Percentiles rank a stretch among this genome's conserved stretches.
Evolutionary conservation across 2,888 invertebrate genomes (phyloP).

Genomic region (Folsomia candida): DNA sequence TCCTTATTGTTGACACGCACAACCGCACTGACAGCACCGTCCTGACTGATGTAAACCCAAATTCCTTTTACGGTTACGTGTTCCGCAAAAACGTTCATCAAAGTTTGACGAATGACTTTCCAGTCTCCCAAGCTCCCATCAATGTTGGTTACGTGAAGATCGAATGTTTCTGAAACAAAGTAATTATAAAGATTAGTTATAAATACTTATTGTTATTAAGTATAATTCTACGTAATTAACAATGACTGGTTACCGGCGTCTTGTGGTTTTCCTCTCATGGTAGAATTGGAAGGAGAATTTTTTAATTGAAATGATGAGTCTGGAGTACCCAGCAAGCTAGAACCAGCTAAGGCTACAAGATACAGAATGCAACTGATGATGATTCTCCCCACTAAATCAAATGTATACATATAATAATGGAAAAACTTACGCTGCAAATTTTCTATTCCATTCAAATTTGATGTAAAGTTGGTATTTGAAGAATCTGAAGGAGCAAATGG

Average conservation of each 20-base stretch:
- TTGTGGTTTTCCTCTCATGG: constrained; percentile 18
- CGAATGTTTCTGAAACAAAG: constrained; percentile 22
- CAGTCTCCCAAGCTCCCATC: constrained; percentile 33
- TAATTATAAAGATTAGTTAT: constrained; percentile 13
- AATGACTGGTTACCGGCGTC: constrained; percentile 4
- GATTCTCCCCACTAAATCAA: not conserved
- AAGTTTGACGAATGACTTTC: constrained; percentile 26
- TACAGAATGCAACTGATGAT: not conserved
- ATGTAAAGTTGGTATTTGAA: not conserved
- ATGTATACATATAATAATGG: not conserved
- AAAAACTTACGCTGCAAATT: not conserved
- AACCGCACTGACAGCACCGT: constrained; percentile 68
- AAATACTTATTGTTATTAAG: not conserved
- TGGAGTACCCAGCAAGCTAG: not conserved
- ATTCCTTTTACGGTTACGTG: constrained; percentile 29
- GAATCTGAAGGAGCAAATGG: not conserved
- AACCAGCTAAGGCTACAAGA: not conserved
- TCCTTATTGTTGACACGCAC: constrained; percentile 69
- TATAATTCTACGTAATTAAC: not conserved
- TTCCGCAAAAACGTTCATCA: constrained; percentile 25
- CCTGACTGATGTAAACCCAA: constrained; percentile 55
- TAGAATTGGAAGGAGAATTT: not conserved
- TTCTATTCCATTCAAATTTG: not conserved
- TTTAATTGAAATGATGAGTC: not conserved
- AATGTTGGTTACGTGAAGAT: constrained; percentile 35